phyloP scores from a whole-genome alignment of 2,888 invertebrate species.

The Miltochrista miniata region DNA sequence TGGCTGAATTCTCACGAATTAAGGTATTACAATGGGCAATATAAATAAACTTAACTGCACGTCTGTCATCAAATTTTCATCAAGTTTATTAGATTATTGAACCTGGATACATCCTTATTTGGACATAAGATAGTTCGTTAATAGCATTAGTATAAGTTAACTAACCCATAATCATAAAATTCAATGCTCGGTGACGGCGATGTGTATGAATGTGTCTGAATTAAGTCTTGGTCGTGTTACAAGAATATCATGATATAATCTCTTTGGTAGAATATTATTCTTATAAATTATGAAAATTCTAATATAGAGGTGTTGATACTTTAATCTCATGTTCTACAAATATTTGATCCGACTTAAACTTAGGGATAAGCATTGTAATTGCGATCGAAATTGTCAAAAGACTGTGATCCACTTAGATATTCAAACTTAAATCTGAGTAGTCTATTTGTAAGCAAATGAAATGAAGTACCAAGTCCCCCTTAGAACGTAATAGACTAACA shows the following conservation, averaged over 20 bases:
- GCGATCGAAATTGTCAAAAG: conserved; percentile 1
- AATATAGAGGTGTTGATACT: conserved; percentile 1
- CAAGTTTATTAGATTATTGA: not conserved
- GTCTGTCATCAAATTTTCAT: not conserved
- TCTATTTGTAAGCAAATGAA: conserved; percentile 23
- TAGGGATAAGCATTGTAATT: not conserved
- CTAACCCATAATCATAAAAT: too few species aligned
- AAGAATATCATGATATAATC: not conserved
- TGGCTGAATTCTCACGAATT: not conserved
- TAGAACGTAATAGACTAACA: conserved; percentile 21
- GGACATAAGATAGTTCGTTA: too few species aligned
- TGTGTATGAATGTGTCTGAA: not conserved
- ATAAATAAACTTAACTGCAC: not conserved
- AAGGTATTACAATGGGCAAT: not conserved
- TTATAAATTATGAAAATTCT: not conserved
- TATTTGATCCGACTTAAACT: conserved; percentile 4
- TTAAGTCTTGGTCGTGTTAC: not conserved
- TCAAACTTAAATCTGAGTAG: conserved; percentile 19
- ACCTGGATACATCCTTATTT: not conserved
- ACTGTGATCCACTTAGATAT: conserved; percentile 9
- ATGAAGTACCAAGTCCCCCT: conserved; percentile 10
- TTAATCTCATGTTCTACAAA: not conserved
- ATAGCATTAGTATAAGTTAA: too few species aligned
- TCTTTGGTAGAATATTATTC: not conserved
- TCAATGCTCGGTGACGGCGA: not conserved